These are phyloP conservation scores for Phoronis australis DNA, from an alignment of 2,888 invertebrate species.

Conservation along the genomic window DNA sequence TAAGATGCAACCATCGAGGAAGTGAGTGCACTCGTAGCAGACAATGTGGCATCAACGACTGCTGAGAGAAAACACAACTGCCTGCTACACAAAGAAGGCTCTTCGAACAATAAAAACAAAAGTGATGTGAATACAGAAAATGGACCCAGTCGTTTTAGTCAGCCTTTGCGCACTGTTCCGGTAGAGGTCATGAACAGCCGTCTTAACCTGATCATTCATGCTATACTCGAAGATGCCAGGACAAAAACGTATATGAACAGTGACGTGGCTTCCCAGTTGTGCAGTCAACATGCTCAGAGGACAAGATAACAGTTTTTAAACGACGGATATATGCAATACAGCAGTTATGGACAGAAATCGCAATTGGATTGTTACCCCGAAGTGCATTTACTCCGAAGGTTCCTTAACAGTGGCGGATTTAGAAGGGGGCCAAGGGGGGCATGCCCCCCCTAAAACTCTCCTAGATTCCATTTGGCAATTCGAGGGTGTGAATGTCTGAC, in stretches of 20 bases:
- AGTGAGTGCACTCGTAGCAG: neutral
- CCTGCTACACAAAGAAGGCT: no score
- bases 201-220: neutral
- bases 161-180: conserved; percentile 4
- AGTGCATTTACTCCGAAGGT: no score
- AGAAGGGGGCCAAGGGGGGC: no score
- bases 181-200: neutral
- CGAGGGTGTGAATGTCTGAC: no score
- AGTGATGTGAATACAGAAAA: neutral
- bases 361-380: no score
- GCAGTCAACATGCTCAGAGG: conserved; percentile 6
- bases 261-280: conserved; percentile 3
- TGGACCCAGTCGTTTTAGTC: no score
- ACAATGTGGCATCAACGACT: conserved; percentile 4
- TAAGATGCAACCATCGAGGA: conserved; percentile 5
- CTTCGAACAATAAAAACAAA: no score
- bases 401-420: no score
- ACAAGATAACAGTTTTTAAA: conserved; percentile 3
- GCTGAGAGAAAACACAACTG: conserved; percentile 7
- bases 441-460: no score
- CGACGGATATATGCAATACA: no score
- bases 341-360: no score
- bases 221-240: conserved; percentile 6
- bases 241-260: conserved; percentile 4
- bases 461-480: no score